phyloP scores from a whole-genome alignment of 2,888 invertebrate genomes.

The Phortica okadai region DNA sequence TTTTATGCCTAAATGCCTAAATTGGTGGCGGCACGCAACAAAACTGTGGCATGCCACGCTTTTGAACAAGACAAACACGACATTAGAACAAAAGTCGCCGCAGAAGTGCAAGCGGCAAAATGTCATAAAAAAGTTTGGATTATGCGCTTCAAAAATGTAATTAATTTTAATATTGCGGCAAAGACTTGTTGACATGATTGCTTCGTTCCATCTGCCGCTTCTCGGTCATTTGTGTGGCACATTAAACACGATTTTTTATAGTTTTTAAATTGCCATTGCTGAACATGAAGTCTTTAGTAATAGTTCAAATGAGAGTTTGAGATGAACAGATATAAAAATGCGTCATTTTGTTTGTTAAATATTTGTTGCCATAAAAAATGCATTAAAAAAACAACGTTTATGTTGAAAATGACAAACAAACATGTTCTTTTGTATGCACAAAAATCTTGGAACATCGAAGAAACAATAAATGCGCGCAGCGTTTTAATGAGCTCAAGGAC shows the following conservation, averaged over 20 bases:
- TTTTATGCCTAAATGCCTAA: constrained; percentile 51
- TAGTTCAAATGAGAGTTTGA: too few species aligned
- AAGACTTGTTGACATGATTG: constrained; percentile 4
- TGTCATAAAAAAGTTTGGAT: constrained; percentile 41
- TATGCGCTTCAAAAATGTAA: constrained; percentile 37
- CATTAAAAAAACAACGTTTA: neutral
- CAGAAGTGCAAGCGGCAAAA: constrained; percentile 25
- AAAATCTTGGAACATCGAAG: constrained; percentile 44
- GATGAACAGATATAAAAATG: too few species aligned
- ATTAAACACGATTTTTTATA: constrained; percentile 49
- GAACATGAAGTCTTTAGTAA: constrained; percentile 39
- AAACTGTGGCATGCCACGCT: constrained; percentile 20
- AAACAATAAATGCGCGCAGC: neutral
- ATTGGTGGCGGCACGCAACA: constrained; percentile 28
- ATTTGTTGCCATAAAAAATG: neutral
- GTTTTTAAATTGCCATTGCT: constrained; percentile 59
- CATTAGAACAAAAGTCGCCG: neutral
- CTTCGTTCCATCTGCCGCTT: neutral
- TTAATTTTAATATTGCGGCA: neutral
- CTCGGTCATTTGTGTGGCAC: constrained; percentile 13
- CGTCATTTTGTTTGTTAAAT: neutral
- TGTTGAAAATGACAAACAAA: neutral
- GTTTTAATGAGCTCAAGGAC: constrained; percentile 51
- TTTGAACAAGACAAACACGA: too few species aligned
- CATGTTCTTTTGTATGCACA: too few species aligned